phyloP scores from a whole-genome alignment of 1,140 invertebrate genomes.

The Drosophila obscura region DNA sequence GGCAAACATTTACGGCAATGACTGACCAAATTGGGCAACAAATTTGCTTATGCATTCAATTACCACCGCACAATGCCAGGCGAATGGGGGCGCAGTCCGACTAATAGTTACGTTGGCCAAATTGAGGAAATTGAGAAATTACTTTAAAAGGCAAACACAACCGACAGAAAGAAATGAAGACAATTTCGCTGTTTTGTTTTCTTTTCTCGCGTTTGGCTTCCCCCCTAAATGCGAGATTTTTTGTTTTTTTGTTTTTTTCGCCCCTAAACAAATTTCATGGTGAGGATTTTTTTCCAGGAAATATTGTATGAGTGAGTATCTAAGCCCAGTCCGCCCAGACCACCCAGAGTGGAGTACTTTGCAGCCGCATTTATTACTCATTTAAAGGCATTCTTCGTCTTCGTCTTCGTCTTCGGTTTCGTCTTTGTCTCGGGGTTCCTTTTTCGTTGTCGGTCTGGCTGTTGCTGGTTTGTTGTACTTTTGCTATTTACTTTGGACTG shows the following conservation, averaged over 20 bases:
- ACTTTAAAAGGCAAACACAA: slow-evolving; percentile 43
- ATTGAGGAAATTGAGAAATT: slow-evolving; percentile 40
- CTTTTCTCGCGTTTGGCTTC: not conserved
- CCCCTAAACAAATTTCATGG: slow-evolving; percentile 64
- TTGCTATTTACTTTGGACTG: slow-evolving; percentile 70
- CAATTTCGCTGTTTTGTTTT: slow-evolving; percentile 32
- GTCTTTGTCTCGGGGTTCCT: slow-evolving; percentile 14
- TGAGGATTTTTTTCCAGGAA: slow-evolving; percentile 43
- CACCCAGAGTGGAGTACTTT: slow-evolving; percentile 29
- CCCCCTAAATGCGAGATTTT: not conserved
- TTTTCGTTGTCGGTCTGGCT: not conserved
- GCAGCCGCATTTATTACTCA: slow-evolving; percentile 74
- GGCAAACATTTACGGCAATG: too few species aligned
- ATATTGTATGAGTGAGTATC: not conserved
- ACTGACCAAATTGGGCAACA: slow-evolving; percentile 17
- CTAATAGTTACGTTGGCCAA: not conserved
- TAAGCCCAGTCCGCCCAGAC: not conserved
- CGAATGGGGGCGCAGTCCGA: not conserved
- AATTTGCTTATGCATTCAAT: slow-evolving; percentile 31
- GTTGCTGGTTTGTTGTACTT: slow-evolving; percentile 33
- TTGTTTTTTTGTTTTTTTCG: not conserved
- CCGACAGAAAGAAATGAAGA: slow-evolving; percentile 5
- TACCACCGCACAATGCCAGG: not conserved
- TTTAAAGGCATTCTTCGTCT: slow-evolving; percentile 65
- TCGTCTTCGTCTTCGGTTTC: slow-evolving; percentile 6